Base-by-base conservation (phyloP, 92 coral and sea anemone species). In the Virgularia gustaviana region DNA sequence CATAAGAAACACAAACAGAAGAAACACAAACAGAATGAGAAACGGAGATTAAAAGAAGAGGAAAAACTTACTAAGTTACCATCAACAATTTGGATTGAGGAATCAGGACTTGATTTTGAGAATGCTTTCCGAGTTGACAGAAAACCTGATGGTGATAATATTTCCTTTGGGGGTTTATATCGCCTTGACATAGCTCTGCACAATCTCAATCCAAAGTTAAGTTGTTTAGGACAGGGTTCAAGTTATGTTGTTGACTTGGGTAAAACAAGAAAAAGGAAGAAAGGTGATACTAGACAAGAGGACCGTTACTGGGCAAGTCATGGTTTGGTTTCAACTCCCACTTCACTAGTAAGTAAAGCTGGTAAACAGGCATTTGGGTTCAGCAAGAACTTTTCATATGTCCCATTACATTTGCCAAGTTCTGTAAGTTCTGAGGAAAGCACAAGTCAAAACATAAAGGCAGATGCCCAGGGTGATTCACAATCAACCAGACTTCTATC, bases 51-150 rank as follows among this genome's bases (percentile, higher is more conserved):
- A 22, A 53, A 31, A 18, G 77, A 79, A 28, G 71, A 79, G 12
- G 87, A 84, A 36, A 79, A 78, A 25, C 43, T 37, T 16, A 34
- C 23, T 32, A 88, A 94, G 49, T 39, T 49, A 25, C 99, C 99
- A 27, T 78, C 90, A 49, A 87, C 94, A 30, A 78, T 86, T 18
- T 94, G 99, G 99, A 77, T 89, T 70, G 99, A 94, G 20, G 99
- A 94, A 23, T 85, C 86, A 6, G 85, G 85, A 1, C 65, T 94
- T 32, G 74, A 60, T 35, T 70, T 79, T 18, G 85, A 87, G 54
- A 85, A 94, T 22, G 99, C 99, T 39, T 94, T 82, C 36, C 77
- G 99, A 49, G 32, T 89, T n/a, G 76, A 88, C 65, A 73, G 65
- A 19, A 89, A 89, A 55, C 96, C 96, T 57, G 99, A 94, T 62